Percentiles rank a stretch among this genome's conserved stretches.
These are phyloP conservation scores for Orchesellides sinensis DNA, from an alignment of 2,888 invertebrate species.

Conservation along the genomic window DNA sequence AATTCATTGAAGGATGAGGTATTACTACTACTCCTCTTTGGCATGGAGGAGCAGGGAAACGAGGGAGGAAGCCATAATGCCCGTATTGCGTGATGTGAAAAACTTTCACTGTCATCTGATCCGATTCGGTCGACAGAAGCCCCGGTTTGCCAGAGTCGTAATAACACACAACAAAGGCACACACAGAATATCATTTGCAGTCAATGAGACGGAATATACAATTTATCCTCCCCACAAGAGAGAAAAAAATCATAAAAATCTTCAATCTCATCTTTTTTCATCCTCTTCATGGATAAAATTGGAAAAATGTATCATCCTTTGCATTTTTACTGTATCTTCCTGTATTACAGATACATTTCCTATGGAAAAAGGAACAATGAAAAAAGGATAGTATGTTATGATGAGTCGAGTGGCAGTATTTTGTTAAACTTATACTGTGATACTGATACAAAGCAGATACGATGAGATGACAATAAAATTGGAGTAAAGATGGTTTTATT, in stretches of 20 bases:
- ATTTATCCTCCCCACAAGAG: background rate
- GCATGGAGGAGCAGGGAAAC: conserved; percentile 1
- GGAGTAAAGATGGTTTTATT: too few relatives aligned
- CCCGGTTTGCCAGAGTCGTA: conserved; percentile 20
- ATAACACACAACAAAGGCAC: background rate
- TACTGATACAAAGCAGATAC: too few relatives aligned
- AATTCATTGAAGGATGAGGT: conserved; percentile 30
- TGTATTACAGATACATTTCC: too few relatives aligned
- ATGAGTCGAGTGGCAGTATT: too few relatives aligned
- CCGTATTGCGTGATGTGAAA: conserved; percentile 71
- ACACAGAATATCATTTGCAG: background rate
- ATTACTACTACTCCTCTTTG: too few relatives aligned
- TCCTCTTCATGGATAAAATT: background rate
- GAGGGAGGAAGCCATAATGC: conserved; percentile 72
- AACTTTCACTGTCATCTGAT: conserved; percentile 69
- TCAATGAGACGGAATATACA: conserved; percentile 9
- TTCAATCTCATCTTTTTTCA: conserved; percentile 10
- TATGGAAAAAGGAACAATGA: background rate
- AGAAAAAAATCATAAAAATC: conserved; percentile 23
- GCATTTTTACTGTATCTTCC: background rate
- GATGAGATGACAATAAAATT: too few relatives aligned
- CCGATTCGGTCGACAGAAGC: conserved; percentile 46
- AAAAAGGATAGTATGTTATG: too few relatives aligned
- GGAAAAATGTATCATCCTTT: conserved; percentile 10
- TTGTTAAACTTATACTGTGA: too few relatives aligned